A percentile compares a stretch with the other conserved stretches of the same genome.
phyloP scores from a whole-genome alignment of 2,113 vertebrate genomes.

The Fregetta grallaria region DNA sequence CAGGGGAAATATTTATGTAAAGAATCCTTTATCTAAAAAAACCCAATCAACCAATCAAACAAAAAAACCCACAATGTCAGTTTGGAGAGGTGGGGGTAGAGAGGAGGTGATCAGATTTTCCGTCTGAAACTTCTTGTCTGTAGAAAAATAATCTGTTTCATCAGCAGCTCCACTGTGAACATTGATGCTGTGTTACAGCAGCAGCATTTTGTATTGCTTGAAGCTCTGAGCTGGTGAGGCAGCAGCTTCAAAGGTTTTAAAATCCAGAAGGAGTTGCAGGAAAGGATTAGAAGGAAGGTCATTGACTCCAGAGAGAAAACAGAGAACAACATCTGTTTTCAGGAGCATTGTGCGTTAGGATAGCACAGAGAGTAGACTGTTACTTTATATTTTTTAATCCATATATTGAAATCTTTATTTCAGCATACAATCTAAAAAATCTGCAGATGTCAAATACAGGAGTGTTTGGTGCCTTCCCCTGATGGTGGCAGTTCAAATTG shows the following conservation, averaged over 20 bases:
- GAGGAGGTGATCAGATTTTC: not conserved
- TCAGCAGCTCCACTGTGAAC: not conserved
- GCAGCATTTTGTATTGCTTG: not conserved
- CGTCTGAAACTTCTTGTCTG: not conserved
- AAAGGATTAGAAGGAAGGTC: not conserved
- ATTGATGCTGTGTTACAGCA: not conserved
- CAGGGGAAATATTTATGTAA: not conserved
- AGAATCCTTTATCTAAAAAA: not conserved
- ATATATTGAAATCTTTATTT: not conserved
- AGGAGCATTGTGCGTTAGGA: not conserved
- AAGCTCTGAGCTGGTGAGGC: not conserved
- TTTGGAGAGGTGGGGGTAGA: not conserved
- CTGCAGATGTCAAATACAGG: not conserved
- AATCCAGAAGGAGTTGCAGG: not conserved
- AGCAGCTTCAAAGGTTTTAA: not conserved
- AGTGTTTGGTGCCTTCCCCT: not conserved
- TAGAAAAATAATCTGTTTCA: not conserved
- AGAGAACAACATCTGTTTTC: not conserved
- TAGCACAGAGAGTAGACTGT: not conserved
- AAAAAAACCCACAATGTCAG: not conserved
- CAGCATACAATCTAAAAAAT: not conserved
- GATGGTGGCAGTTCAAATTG: not conserved
- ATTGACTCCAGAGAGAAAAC: not conserved
- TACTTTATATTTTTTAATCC: not conserved
- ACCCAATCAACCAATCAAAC: accelerated